Percentiles rank a stretch among this genome's conserved stretches.
Evolutionary conservation across 2,888 invertebrate species (phyloP).

Genomic region (Archaeoteleia sp.): DNA sequence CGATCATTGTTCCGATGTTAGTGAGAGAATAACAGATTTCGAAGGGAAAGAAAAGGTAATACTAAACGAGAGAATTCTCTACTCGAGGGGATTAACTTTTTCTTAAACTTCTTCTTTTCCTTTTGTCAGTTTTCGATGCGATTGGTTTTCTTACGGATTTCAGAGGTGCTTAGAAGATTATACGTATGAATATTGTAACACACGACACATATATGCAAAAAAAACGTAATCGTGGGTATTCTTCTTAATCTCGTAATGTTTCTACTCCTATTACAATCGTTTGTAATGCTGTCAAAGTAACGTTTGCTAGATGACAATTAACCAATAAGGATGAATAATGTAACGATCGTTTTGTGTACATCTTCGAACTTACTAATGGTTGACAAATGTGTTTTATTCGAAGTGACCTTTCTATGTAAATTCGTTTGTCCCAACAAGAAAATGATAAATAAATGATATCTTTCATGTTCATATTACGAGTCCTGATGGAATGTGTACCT

Average conservation of each 20-base stretch:
- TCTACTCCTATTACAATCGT: constrained; percentile 57
- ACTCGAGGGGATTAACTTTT: neutral
- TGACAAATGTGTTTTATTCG: constrained; percentile 71
- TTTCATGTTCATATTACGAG: constrained; percentile 67
- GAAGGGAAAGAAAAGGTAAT: neutral
- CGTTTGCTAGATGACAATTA: constrained; percentile 52
- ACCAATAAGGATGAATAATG: constrained; percentile 45
- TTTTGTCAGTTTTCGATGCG: constrained; percentile 1
- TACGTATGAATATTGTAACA: constrained; percentile 42
- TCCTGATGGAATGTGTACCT: no score
- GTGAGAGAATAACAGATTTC: constrained; percentile 7
- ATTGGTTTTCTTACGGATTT: constrained; percentile 14
- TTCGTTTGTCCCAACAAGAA: constrained; percentile 69
- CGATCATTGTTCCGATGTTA: constrained; percentile 13
- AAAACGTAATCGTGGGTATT: constrained; percentile 41
- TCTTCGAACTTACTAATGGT: constrained; percentile 64
- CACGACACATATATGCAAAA: constrained; percentile 35
- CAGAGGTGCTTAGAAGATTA: constrained; percentile 49
- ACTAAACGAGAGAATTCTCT: neutral
- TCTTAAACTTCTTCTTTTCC: constrained; percentile 8
- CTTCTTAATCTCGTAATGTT: constrained; percentile 50
- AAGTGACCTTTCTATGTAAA: constrained; percentile 74
- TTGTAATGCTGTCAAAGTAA: constrained; percentile 55
- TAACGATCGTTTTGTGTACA: constrained; percentile 65
- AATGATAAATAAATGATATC: constrained; percentile 70